phyloP scores from a whole-genome alignment of 2,888 invertebrate genomes.

The Rhyacophila evoluta region DNA sequence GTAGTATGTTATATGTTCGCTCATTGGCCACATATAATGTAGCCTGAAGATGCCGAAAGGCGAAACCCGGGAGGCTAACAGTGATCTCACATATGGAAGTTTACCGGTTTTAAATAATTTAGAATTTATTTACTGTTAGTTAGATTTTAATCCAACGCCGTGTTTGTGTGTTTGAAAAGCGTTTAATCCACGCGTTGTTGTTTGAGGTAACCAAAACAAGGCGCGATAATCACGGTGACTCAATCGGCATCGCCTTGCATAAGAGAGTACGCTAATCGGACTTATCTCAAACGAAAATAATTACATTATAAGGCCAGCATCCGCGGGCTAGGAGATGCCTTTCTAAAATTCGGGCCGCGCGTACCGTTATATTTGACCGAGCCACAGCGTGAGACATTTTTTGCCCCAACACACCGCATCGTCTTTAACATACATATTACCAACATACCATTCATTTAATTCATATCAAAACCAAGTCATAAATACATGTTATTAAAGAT shows the following conservation, averaged over 20 bases:
- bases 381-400: background rate
- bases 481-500: background rate
- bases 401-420: background rate
- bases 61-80: no score
- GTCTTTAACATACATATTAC: background rate
- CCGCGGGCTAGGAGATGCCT: constrained; percentile 34
- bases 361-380: constrained; percentile 25
- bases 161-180: background rate
- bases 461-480: background rate
- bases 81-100: no score
- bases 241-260: constrained; percentile 29
- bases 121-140: no score
- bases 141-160: background rate
- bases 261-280: constrained; percentile 23
- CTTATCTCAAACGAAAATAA: constrained; percentile 34
- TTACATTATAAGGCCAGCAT: constrained; percentile 23
- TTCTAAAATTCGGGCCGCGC: constrained; percentile 28
- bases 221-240: background rate
- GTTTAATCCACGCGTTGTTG: background rate
- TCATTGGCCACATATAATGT: no score
- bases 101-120: no score
- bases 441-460: no score
- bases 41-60: no score
- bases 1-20: no score
- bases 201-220: background rate